Conservation (phyloP, 2,888 invertebrate species). For the Uloborus plumipes region DNA sequence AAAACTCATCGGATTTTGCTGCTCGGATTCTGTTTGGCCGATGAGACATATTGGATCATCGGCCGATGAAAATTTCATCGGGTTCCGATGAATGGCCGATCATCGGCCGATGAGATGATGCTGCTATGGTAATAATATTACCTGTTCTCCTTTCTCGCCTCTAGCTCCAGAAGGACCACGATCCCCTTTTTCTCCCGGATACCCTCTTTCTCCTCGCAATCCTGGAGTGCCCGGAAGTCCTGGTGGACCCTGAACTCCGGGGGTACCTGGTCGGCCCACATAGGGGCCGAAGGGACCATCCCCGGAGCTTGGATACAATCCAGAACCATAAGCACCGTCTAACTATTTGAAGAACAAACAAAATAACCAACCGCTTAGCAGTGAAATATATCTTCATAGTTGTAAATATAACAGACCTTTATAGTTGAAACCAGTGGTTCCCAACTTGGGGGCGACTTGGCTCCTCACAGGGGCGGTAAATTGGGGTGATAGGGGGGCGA, state of each 20-base stretch:
- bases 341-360: slow-evolving; percentile 18
- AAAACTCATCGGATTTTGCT: too few species aligned
- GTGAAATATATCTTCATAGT: background rate
- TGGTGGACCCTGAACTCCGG: slow-evolving; percentile 68
- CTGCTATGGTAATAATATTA: background rate
- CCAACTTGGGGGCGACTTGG: too few species aligned
- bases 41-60: too few species aligned
- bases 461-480: too few species aligned
- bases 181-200: slow-evolving; percentile 70
- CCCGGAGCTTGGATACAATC: slow-evolving; percentile 55
- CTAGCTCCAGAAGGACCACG: slow-evolving; percentile 69
- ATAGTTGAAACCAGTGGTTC: too few species aligned
- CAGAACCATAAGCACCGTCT: slow-evolving; percentile 58
- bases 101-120: too few species aligned
- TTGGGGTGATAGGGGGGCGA: too few species aligned
- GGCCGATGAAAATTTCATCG: too few species aligned
- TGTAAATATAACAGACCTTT: too few species aligned
- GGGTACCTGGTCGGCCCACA: slow-evolving; percentile 68
- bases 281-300: slow-evolving; percentile 65
- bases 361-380: background rate
- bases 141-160: slow-evolving; percentile 64
- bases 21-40: too few species aligned
- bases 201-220: slow-evolving; percentile 68
- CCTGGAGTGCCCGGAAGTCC: slow-evolving; percentile 68
- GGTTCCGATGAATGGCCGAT: too few species aligned